phyloP scores from a whole-genome alignment of 2,888 invertebrate genomes.

The Eledona agricola region DNA sequence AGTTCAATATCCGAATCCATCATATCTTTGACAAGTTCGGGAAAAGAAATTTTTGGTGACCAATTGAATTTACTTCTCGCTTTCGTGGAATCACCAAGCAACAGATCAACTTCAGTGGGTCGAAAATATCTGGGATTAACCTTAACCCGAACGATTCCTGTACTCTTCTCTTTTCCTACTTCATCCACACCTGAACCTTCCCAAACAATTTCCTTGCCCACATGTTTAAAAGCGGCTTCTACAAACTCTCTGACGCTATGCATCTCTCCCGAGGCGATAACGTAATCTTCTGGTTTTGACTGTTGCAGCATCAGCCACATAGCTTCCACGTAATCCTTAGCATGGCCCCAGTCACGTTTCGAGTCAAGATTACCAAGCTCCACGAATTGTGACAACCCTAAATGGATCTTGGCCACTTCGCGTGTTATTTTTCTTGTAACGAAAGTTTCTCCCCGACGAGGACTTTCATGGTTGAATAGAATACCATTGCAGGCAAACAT shows the following conservation, averaged over 20 bases:
- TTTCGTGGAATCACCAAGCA: slow-evolving; percentile 94
- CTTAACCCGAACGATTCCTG: slow-evolving; percentile 80
- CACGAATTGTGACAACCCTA: slow-evolving; percentile 84
- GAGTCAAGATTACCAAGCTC: slow-evolving; percentile 96
- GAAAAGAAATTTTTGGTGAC: slow-evolving; percentile 83
- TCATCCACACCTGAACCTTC: slow-evolving; percentile 86
- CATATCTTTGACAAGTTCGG: slow-evolving; percentile 93
- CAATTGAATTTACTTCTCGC: slow-evolving; percentile 88
- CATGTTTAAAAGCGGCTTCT: slow-evolving; percentile 85
- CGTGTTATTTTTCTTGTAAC: slow-evolving; percentile 98
- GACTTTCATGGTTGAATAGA: slow-evolving; percentile 96
- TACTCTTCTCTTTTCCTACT: slow-evolving; percentile 75
- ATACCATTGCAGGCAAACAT: slow-evolving; percentile 98
- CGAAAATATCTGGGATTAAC: slow-evolving; percentile 95
- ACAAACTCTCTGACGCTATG: slow-evolving; percentile 98
- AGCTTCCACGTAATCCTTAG: slow-evolving; percentile 96
- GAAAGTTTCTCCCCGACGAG: slow-evolving; percentile 95
- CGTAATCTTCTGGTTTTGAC: slow-evolving; percentile 91
- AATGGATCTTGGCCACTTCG: slow-evolving; percentile 94
- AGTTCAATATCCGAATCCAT: slow-evolving; percentile 88
- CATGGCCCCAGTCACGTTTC: slow-evolving; percentile 98
- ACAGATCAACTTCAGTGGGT: slow-evolving; percentile 95
- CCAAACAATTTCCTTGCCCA: slow-evolving; percentile 86
- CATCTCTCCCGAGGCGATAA: slow-evolving; percentile 94
- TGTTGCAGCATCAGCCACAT: slow-evolving; percentile 99